A percentile compares a stretch with the other conserved stretches of the same genome.
Evolutionary conservation across 2,113 vertebrate genomes (phyloP).

Genomic region (Dinomys branickii): DNA sequence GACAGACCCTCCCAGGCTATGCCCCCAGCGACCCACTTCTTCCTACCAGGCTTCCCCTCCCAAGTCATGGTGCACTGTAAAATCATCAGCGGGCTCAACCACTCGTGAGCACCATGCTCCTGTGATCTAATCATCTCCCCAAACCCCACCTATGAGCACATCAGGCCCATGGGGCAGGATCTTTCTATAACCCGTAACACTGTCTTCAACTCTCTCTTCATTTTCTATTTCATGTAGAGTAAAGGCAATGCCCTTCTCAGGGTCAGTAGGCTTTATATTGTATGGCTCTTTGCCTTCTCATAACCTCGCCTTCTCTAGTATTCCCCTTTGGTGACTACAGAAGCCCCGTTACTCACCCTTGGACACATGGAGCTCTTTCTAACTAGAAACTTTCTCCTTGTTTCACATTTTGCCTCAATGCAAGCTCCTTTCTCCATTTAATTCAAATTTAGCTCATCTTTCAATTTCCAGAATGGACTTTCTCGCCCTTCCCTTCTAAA

Average conservation of each 20-base stretch:
- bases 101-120: not conserved
- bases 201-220: not conserved
- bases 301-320: not conserved
- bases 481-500: not conserved
- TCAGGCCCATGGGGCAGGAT: not conserved
- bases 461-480: not conserved
- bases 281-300: not conserved
- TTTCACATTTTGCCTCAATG: not conserved
- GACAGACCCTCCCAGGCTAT: too few species aligned
- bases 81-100: not conserved
- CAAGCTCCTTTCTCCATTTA: not conserved
- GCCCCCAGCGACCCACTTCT: not conserved
- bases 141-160: too few species aligned
- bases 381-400: not conserved
- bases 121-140: not conserved
- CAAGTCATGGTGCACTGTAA: too few species aligned
- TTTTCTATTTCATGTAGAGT: not conserved
- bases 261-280: not conserved
- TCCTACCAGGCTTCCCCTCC: not conserved
- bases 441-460: not conserved
- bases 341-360: not conserved
- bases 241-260: not conserved
- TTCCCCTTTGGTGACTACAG: not conserved
- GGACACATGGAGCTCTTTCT: not conserved
- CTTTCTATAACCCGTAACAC: not conserved